Evolutionary conservation across 2,113 vertebrate genomes (phyloP).

Genomic region (Mus pahari): DNA sequence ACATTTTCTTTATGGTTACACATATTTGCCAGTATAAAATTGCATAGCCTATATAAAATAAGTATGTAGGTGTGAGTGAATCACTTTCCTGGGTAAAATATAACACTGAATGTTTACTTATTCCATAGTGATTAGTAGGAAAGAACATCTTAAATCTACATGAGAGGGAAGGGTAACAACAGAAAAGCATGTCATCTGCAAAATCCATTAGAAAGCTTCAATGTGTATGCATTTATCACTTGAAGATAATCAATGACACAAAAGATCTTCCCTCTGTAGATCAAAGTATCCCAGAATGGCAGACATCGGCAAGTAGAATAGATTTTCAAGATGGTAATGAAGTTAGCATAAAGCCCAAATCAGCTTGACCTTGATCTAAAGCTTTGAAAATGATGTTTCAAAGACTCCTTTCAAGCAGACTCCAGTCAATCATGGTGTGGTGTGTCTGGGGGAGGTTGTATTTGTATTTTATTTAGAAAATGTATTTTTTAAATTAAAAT

Average conservation of each 20-base stretch:
- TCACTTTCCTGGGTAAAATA: conserved; percentile 39
- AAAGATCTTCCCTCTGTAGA: conserved; percentile 42
- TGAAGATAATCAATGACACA: conserved; percentile 3
- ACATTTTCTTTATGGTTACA: conserved; percentile 42
- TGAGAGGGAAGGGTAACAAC: conserved; percentile 10
- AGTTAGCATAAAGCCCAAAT: conserved; percentile 15
- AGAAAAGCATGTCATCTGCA: background rate
- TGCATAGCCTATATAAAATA: background rate
- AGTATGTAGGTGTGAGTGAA: background rate
- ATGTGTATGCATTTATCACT: conserved; percentile 16
- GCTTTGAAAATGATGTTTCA: conserved; percentile 2
- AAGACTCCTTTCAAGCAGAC: background rate
- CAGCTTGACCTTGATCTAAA: conserved; percentile 38
- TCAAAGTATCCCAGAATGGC: conserved; percentile 6
- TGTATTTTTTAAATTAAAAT: background rate
- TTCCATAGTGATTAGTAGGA: background rate
- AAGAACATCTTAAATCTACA: conserved; percentile 9
- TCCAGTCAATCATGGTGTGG: background rate
- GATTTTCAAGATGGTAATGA: conserved; percentile 48
- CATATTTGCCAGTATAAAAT: conserved; percentile 33
- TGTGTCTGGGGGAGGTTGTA: background rate
- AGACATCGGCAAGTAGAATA: conserved; percentile 3
- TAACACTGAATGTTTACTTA: conserved; percentile 16
- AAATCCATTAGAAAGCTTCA: conserved; percentile 20
- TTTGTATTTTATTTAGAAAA: background rate